phyloP scores from a whole-genome alignment of 2,888 invertebrate species.

The Tetragonisca angustula region DNA sequence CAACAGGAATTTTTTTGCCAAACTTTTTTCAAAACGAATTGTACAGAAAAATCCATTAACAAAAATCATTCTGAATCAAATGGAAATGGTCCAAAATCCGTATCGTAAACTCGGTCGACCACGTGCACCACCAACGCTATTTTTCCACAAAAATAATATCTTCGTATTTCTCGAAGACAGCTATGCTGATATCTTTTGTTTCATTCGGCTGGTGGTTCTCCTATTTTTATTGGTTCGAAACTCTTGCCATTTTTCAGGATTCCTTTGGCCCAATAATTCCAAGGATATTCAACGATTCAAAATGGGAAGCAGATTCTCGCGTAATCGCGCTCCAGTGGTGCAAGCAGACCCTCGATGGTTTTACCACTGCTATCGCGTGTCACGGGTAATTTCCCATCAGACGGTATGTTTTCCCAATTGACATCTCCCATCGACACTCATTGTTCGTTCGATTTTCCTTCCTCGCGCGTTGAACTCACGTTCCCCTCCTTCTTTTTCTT shows the following conservation, averaged over 20 bases:
- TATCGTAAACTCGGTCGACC: too few relatives aligned
- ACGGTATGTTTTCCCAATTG: constrained; percentile 39
- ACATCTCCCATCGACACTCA: constrained; percentile 26
- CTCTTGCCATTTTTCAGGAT: neutral
- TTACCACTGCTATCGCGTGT: constrained; percentile 17
- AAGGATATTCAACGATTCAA: constrained; percentile 20
- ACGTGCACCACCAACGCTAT: too few relatives aligned
- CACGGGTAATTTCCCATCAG: constrained; percentile 37
- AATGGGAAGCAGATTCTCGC: constrained; percentile 7
- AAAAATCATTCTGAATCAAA: too few relatives aligned
- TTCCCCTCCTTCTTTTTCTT: neutral
- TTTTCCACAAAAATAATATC: neutral
- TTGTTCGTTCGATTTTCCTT: constrained; percentile 12
- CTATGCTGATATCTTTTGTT: neutral
- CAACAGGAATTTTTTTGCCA: too few relatives aligned
- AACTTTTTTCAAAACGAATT: too few relatives aligned
- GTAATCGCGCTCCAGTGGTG: constrained; percentile 30
- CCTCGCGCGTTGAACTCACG: neutral
- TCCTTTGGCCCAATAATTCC: neutral
- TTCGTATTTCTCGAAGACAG: neutral
- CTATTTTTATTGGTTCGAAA: neutral
- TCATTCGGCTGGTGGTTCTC: neutral
- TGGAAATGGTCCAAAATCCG: too few relatives aligned
- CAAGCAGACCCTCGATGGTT: constrained; percentile 30
- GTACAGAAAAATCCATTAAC: too few relatives aligned